Percentiles rank a stretch among this genome's conserved stretches.
Conservation (phyloP, 2,888 invertebrate genomes). For the Thecocarcelia acutangulata region DNA sequence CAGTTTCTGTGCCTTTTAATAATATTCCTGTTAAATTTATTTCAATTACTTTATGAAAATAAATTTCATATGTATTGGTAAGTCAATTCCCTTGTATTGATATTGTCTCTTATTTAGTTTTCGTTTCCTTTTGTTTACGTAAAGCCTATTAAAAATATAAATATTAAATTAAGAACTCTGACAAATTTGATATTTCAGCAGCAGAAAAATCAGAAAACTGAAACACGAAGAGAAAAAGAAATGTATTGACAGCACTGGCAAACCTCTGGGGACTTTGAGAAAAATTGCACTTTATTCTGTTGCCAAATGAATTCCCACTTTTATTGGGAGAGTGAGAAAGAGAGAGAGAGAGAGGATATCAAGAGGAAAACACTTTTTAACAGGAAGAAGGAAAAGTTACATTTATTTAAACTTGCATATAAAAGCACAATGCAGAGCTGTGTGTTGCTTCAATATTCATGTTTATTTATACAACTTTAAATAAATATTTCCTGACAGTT, state of each 20-base stretch:
- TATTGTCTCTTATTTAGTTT: constrained; percentile 8
- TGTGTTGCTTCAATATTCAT: not conserved
- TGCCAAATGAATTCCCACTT: constrained; percentile 40
- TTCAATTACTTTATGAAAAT: not conserved
- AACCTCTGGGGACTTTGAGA: constrained; percentile 34
- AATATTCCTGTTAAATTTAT: not conserved
- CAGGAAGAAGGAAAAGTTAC: constrained; percentile 9
- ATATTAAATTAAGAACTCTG: constrained; percentile 45
- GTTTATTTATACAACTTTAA: constrained; percentile 26
- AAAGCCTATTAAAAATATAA: constrained; percentile 48
- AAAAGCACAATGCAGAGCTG: not conserved
- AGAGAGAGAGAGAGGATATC: not conserved
- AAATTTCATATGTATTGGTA: constrained; percentile 8
- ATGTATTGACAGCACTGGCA: constrained; percentile 6
- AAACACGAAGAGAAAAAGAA: not conserved
- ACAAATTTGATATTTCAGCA: constrained; percentile 21
- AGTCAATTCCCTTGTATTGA: constrained; percentile 20
- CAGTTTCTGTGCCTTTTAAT: too few relatives aligned
- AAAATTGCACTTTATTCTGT: constrained; percentile 40
- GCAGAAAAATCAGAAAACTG: not conserved
- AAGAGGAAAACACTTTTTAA: constrained; percentile 16
- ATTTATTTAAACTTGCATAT: not conserved
- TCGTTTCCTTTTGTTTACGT: not conserved
- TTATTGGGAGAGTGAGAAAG: too few relatives aligned
- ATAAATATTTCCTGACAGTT: constrained; percentile 35